A percentile compares a stretch with the other conserved stretches of the same genome.
These are phyloP conservation scores for Fragum sueziense DNA, from an alignment of 2,888 invertebrate species.

Conservation along the genomic window DNA sequence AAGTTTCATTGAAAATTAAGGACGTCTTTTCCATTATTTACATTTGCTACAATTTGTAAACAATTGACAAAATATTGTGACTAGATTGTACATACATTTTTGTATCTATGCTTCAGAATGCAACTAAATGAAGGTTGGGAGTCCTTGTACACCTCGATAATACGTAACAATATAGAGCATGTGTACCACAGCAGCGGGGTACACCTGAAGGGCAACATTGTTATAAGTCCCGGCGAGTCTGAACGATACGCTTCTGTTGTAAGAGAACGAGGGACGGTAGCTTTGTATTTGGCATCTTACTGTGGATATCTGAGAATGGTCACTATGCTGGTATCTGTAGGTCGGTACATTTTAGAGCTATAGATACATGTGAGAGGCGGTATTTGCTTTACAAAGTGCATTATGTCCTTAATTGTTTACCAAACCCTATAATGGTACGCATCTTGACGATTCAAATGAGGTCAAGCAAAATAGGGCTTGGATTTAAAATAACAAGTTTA, in stretches of 20 bases:
- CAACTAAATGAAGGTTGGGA: conserved; percentile 68
- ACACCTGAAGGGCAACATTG: conserved; percentile 61
- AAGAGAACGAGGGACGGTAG: conserved; percentile 64
- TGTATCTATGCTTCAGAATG: conserved; percentile 44
- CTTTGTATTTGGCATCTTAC: conserved; percentile 67
- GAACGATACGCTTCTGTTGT: conserved; percentile 60
- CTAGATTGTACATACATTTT: too few relatives aligned
- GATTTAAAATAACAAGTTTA: too few relatives aligned
- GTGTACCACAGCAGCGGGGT: conserved; percentile 68
- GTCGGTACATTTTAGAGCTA: conserved; percentile 32
- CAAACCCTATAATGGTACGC: too few relatives aligned
- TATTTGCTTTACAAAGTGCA: too few relatives aligned
- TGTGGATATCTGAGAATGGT: conserved; percentile 66
- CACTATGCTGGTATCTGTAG: conserved; percentile 62
- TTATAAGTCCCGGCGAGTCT: conserved; percentile 54
- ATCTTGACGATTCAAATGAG: too few relatives aligned
- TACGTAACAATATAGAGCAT: conserved; percentile 62
- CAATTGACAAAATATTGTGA: too few relatives aligned
- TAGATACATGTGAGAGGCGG: too few relatives aligned
- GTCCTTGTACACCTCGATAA: conserved; percentile 57
- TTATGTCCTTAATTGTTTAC: too few relatives aligned
- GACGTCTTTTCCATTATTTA: too few relatives aligned
- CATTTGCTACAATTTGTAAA: too few relatives aligned
- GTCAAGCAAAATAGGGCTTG: too few relatives aligned
- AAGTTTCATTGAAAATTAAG: too few relatives aligned